phyloP scores from a whole-genome alignment of 2,888 invertebrate species.

The Agapostemon virescens region DNA sequence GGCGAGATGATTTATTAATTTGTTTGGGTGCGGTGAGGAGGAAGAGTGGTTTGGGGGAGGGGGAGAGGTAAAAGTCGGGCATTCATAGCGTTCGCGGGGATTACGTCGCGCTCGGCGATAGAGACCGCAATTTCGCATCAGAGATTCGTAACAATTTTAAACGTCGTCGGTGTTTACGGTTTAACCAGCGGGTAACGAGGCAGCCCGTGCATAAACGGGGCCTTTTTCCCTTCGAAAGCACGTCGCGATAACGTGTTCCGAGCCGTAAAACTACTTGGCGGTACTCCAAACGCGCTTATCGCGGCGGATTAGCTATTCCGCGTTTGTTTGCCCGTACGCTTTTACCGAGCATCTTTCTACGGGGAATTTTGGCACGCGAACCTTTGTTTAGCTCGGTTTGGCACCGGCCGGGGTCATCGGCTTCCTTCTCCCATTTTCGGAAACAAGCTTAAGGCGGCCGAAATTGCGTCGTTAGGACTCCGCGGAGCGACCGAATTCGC shows the following conservation, averaged over 20 bases:
- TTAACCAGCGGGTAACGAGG: slow-evolving; percentile 39
- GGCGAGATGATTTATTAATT: neutral
- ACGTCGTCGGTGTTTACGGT: slow-evolving; percentile 23
- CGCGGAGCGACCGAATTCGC: neutral
- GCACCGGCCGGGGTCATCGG: slow-evolving; percentile 22
- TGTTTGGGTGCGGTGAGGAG: too few relatives aligned
- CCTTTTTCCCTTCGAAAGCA: slow-evolving; percentile 46
- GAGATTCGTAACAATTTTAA: slow-evolving; percentile 26
- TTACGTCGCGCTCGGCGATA: neutral
- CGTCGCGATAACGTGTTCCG: slow-evolving; percentile 42
- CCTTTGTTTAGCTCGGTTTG: slow-evolving; percentile 41
- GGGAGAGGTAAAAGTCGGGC: too few relatives aligned
- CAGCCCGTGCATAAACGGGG: slow-evolving; percentile 39
- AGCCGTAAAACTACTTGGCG: slow-evolving; percentile 61
- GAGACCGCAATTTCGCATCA: neutral
- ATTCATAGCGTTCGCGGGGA: neutral
- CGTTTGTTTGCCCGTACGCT: slow-evolving; percentile 57
- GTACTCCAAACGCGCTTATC: slow-evolving; percentile 61
- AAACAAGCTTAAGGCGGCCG: slow-evolving; percentile 15
- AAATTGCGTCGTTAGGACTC: slow-evolving; percentile 31
- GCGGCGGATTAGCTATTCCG: slow-evolving; percentile 63
- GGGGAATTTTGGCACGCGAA: slow-evolving; percentile 60
- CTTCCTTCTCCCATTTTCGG: slow-evolving; percentile 49
- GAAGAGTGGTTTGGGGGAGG: too few relatives aligned
- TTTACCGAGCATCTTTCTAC: slow-evolving; percentile 55